phyloP scores from a whole-genome alignment of 64 coral and sea anemone species.

The Astreopora myriophthalma region DNA sequence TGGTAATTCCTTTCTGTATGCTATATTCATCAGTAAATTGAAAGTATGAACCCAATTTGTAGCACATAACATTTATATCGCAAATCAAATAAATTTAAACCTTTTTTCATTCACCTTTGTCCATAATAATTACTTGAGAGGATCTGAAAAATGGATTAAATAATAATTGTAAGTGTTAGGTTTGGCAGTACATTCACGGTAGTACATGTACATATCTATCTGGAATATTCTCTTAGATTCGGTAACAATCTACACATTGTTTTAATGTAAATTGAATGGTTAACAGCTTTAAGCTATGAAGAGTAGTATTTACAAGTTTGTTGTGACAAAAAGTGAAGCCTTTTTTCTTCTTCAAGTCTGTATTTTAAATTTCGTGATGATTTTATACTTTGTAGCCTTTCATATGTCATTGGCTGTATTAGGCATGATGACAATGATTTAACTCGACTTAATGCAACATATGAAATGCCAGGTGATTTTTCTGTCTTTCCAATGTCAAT shows the following conservation, averaged over 20 bases:
- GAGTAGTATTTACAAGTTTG: neutral
- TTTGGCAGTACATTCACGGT: neutral
- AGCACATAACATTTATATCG: too few relatives aligned
- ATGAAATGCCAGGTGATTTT: slow-evolving; percentile 22
- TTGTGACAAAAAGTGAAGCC: slow-evolving; percentile 37
- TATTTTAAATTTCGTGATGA: slow-evolving; percentile 35
- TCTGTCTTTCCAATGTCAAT: slow-evolving; percentile 46
- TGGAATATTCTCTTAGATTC: too few relatives aligned
- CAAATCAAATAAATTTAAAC: too few relatives aligned
- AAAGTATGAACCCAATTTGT: too few relatives aligned
- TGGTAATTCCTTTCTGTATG: too few relatives aligned
- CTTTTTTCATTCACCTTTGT: neutral
- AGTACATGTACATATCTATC: neutral
- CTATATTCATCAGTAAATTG: too few relatives aligned
- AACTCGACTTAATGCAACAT: slow-evolving; percentile 51
- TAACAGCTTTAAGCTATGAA: neutral
- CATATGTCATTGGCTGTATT: slow-evolving; percentile 26
- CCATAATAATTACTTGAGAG: neutral
- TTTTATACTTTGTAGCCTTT: slow-evolving; percentile 37
- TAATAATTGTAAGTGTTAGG: neutral
- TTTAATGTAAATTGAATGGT: neutral
- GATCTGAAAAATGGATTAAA: neutral
- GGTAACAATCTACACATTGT: too few relatives aligned
- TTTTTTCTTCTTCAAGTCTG: slow-evolving; percentile 40
- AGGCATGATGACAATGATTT: slow-evolving; percentile 34